Base-by-base conservation (phyloP, 2,888 invertebrate genomes). In the Seira sanloemensis region DNA sequence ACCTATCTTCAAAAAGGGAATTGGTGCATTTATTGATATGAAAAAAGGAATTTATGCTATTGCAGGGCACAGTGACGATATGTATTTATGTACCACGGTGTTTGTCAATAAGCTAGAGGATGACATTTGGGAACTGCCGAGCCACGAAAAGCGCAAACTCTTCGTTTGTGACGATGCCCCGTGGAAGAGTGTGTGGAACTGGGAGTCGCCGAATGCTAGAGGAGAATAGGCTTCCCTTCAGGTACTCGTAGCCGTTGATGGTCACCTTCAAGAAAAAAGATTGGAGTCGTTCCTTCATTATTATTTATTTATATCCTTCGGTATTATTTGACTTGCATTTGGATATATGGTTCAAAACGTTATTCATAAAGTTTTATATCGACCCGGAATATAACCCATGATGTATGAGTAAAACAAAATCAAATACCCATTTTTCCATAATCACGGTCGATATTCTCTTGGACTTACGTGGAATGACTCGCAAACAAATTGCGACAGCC, bases 381-480 rank as follows among this genome's bases (percentile, higher is more conserved):
- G 2, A 54, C 54, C 9, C 7, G 19, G 21, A 26, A 67, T 24
- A 18, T 46, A 25, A 58, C 25, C 19, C 12, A 46, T 12, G 1
- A 16, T 2, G 27, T 18, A 24, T n/a, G 19, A 37, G 7, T 18
- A n/a, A 72, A 50, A 19, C 2, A 1, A 71, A 72, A 24, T 72
- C 4, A 5, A 21, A 54, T 54, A 7, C 26, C 18, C 27, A 2
- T 25, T 24, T 24, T 16, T 16, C 1, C 2, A 7, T 25, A 2
- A 68, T 26, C 27, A 2, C 18, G 18, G 5, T 26, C 24, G 27
- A 16, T 1, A 12, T 18, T n/a, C 27, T 9, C 5, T 5, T 27
- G 62, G 25, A 19, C 50, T 81, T 69, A 81, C 80, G n/a, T 81
- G 80, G 75, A 74, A 81, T 75, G 80, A 81, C 50, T 81, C 80